Evolutionary conservation across 2,797 vertebrate genomes (phyloP).

Genomic region (Rhyacichthys aspro): DNA sequence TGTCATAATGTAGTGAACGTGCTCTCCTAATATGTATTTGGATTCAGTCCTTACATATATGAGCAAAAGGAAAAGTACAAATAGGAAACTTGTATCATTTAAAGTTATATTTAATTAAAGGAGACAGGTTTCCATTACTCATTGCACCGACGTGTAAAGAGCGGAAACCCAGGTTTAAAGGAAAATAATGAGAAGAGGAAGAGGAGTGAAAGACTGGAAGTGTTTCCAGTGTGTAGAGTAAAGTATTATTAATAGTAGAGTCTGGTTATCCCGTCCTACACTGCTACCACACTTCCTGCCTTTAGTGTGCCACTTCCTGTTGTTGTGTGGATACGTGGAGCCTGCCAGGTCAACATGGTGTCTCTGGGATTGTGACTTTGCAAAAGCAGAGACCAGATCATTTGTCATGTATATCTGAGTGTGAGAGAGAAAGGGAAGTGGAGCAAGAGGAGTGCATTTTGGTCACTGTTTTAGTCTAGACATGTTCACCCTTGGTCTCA

Average conservation of each 20-base stretch:
- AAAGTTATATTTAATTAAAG: constrained; percentile 6
- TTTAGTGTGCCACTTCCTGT: constrained; percentile 66
- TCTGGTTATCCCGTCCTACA: constrained; percentile 53
- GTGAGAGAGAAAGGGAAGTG: constrained; percentile 38
- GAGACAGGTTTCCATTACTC: constrained; percentile 35
- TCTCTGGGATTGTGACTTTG: constrained; percentile 18
- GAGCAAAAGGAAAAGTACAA: no score
- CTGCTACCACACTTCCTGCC: constrained; percentile 72
- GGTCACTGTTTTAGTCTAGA: constrained; percentile 25
- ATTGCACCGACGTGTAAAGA: constrained; percentile 14
- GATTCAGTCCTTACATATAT: no score
- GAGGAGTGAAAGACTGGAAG: constrained; percentile 49
- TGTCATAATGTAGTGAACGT: no score
- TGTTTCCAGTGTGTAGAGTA: constrained; percentile 21
- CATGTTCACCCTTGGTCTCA: no score
- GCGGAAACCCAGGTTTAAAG: constrained; percentile 41
- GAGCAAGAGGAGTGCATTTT: constrained; percentile 15
- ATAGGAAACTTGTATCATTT: no score
- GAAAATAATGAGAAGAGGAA: constrained; percentile 39
- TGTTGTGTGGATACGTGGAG: constrained; percentile 46
- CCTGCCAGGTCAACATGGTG: constrained; percentile 47
- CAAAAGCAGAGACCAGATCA: constrained; percentile 11
- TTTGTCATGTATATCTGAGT: constrained; percentile 19
- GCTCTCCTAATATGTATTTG: no score
- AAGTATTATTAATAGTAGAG: constrained; percentile 59